A percentile compares a stretch with the other conserved stretches of the same genome.
Conservation (phyloP, 2,888 invertebrate genomes). For the Phragmatobia fuliginosa region DNA sequence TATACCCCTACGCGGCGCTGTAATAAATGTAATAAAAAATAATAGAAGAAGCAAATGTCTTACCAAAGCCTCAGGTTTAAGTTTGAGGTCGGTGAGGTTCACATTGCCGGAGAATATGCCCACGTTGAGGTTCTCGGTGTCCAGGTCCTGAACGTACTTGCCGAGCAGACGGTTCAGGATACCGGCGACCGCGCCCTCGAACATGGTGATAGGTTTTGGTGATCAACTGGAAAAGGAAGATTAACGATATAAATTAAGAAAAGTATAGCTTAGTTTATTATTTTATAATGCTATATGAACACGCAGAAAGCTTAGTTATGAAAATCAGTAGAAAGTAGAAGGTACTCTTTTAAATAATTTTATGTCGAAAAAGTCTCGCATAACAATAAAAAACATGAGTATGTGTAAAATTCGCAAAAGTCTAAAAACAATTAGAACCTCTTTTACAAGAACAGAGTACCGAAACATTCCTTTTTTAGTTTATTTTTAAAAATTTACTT, state of each 20-base stretch:
- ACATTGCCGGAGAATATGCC: slow-evolving; percentile 94
- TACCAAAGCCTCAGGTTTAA: slow-evolving; percentile 94
- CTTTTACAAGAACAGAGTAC: not conserved
- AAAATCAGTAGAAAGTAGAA: no score
- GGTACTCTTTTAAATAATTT: no score
- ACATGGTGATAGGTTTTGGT: slow-evolving; percentile 83
- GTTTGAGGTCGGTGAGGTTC: slow-evolving; percentile 91
- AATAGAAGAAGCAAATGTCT: slow-evolving; percentile 54
- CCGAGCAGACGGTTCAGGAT: slow-evolving; percentile 93
- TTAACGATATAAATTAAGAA: no score
- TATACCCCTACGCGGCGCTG: no score
- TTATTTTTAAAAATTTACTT: not conserved
- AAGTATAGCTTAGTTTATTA: no score
- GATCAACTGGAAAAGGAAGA: slow-evolving; percentile 28
- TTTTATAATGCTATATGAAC: no score
- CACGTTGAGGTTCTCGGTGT: slow-evolving; percentile 93
- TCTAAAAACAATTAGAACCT: no score
- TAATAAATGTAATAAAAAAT: no score
- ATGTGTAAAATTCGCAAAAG: no score
- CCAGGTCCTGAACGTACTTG: slow-evolving; percentile 93
- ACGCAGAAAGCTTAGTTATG: no score
- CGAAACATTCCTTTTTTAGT: not conserved
- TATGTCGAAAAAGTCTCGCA: no score
- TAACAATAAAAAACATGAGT: no score
- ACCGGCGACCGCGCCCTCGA: slow-evolving; percentile 92